A percentile compares a stretch with the other conserved stretches of the same genome.
These are phyloP conservation scores for Amblyjoppa proteus DNA, from an alignment of 2,888 invertebrate genomes.

Conservation along the genomic window DNA sequence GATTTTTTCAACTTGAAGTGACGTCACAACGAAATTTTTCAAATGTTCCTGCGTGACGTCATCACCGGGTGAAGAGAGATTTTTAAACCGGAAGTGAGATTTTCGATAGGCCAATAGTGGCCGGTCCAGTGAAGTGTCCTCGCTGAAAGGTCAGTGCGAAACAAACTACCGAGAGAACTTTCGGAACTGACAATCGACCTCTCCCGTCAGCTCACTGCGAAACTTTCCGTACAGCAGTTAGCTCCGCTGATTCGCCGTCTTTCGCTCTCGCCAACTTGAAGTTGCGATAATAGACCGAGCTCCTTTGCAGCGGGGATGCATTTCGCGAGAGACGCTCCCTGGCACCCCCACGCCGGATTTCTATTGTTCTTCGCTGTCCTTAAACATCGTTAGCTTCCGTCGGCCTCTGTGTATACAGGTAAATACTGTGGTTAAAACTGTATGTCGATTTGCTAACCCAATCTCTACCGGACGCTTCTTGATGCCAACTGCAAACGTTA, in stretches of 20 bases:
- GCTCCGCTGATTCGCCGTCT: not conserved
- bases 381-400: not conserved
- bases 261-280: not conserved
- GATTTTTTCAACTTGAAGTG: too few relatives aligned
- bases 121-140: too few relatives aligned
- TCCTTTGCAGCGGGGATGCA: not conserved
- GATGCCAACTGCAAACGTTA: conserved; percentile 1
- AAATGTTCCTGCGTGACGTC: too few relatives aligned
- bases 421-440: not conserved
- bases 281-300: not conserved
- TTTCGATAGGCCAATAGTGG: too few relatives aligned
- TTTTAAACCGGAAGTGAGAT: too few relatives aligned
- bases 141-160: not conserved
- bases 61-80: too few relatives aligned
- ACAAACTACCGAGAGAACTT: not conserved
- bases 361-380: conserved; percentile 4
- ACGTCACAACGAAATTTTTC: too few relatives aligned
- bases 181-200: not conserved
- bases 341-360: not conserved
- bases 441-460: not conserved
- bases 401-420: not conserved
- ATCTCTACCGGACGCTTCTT: not conserved
- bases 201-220: not conserved
- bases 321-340: not conserved
- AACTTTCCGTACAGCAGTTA: not conserved